Evolutionary conservation across 2,797 vertebrate species (phyloP), one percentile per base, ranked within the genome.

Genomic region (Megalops cyprinoides): DNA sequence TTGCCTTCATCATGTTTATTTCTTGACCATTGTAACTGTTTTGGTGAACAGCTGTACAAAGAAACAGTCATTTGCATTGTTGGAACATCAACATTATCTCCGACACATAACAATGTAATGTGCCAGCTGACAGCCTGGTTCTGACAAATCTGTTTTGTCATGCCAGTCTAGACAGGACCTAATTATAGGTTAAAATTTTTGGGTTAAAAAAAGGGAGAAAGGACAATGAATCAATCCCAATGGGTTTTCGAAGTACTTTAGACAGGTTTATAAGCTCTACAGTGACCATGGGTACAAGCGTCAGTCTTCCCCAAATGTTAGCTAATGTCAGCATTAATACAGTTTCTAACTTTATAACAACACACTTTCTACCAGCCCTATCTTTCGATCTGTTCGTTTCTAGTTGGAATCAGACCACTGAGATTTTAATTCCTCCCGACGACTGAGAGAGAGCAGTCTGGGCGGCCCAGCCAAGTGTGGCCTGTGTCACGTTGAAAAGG

Each of bases 401-500:
- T 37, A 65, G 31, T 5, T 20, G 23, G 39, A 71, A n/a, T 20
- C 37, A 44, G n/a, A 53, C 8, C 14, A 15, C 49, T 12, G 37
- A 2, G n/a, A 9, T 55, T 31, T 46, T 55, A 12, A 15, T 37
- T 37, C 44, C 31, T 79, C 34, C 58, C 34, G 37, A 44, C 34
- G 58, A 46, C 31, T 76, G 48, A 49, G 18, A 28, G 44, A 8
- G 44, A 48, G 58, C 49, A 31, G 18, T n/a, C 76, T 12, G 53
- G 53, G 25, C 12, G 12, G 49, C 37, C 62, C 80, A 46, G 75
- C 25, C 15, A 82, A 42, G 48, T 67, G 75, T 76, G 46, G 62
- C 80, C 56, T 60, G 51, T 55, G 78, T 84, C 77, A 81, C 86
- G 88, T 84, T 85, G 82, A 86, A 89, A 90, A 86, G 85, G 89